phyloP scores from a whole-genome alignment of 2,888 invertebrate genomes.

The Norana najaformis region DNA sequence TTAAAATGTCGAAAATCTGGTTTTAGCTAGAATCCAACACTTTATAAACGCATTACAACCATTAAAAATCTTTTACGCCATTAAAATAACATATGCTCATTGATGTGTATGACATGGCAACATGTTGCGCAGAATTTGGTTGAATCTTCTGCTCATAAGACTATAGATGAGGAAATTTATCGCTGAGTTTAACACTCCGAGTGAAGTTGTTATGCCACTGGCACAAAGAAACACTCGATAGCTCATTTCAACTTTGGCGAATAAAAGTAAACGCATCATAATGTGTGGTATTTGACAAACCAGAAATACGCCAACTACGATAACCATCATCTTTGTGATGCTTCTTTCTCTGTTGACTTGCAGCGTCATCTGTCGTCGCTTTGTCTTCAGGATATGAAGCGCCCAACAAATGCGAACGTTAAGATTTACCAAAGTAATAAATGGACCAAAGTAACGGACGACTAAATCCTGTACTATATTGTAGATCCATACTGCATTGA shows the following conservation, averaged over 20 bases:
- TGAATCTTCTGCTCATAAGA: neutral
- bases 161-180: neutral
- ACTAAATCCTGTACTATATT: neutral
- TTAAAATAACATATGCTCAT: neutral
- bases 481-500: neutral
- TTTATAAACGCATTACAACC: neutral
- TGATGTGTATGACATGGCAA: neutral
- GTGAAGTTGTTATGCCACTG: neutral
- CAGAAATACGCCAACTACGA: neutral
- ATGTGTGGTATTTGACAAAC: neutral
- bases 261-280: too few species aligned
- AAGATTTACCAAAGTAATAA: neutral
- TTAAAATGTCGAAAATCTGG: neutral
- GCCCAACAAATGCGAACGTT: neutral
- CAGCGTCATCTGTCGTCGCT: neutral
- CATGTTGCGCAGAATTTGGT: neutral
- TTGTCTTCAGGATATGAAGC: neutral
- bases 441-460: neutral
- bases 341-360: neutral
- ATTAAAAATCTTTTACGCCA: neutral
- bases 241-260: too few species aligned
- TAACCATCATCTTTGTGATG: neutral
- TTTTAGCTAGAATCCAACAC: neutral
- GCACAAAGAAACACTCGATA: neutral
- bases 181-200: neutral